A percentile compares a stretch with the other conserved stretches of the same genome.
Evolutionary conservation across 2,113 vertebrate genomes (phyloP).

Genomic region (Onychorhynchus coronatus): DNA sequence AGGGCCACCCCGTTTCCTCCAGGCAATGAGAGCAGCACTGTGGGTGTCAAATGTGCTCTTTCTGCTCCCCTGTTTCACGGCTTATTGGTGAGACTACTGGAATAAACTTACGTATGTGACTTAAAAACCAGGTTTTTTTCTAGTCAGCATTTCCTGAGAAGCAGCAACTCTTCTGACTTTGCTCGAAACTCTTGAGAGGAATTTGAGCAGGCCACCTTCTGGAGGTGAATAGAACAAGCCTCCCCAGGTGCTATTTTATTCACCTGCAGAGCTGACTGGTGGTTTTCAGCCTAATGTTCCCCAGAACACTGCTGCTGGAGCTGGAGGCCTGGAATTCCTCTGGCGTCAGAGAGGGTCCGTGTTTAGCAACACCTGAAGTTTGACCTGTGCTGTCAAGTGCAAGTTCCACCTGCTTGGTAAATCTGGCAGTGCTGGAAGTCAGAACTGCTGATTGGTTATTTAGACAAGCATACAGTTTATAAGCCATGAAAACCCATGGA

Average conservation of each 20-base stretch:
- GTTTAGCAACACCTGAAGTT: neutral
- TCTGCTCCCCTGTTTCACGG: neutral
- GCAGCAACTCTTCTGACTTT: neutral
- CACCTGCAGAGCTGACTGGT: neutral
- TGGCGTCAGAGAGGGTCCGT: fast-evolving
- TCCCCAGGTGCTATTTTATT: neutral
- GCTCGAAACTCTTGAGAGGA: neutral
- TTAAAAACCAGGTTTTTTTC: neutral
- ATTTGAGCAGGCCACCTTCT: neutral
- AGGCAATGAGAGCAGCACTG: neutral
- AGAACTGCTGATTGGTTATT: neutral
- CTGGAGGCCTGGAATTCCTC: neutral
- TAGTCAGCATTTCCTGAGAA: neutral
- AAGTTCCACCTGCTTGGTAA: neutral
- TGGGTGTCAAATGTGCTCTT: neutral
- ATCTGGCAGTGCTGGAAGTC: neutral
- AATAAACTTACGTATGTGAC: neutral
- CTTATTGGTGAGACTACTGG: neutral
- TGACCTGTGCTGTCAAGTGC: neutral
- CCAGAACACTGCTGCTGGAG: fast-evolving
- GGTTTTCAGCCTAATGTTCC: neutral
- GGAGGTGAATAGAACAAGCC: neutral
- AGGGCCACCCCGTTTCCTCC: fast-evolving
- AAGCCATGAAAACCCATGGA: neutral
- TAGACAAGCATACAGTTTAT: neutral